Base-by-base conservation (phyloP, 2,113 vertebrate genomes). In the Eleginops maclovinus region DNA sequence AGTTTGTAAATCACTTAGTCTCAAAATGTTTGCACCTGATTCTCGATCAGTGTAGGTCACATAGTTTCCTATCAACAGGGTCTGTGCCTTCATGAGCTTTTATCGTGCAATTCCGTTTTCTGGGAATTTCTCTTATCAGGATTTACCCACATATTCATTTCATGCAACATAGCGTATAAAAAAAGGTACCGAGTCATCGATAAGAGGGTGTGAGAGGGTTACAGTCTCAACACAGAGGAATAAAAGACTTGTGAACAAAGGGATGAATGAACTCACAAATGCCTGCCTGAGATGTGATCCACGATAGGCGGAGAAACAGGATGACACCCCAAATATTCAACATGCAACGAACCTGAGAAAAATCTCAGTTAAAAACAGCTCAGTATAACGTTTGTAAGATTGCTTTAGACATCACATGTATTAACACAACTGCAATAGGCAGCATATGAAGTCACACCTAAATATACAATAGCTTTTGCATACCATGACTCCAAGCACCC, bases 271-370 rank as follows among this genome's bases (percentile, higher is more conserved):
- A 90, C 93, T 93, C 70, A 94, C 93, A 76, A 86, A 91, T 93
- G 59, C 93, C 93, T 1, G 87, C 93, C 80, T 95, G 93, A 55
- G 94, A 93, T 2, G 90, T 92, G 80, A 97, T 94, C 93, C 87
- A 94, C 3, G 94, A 88, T 72, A 96, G 77, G 19, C 86, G 75
- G 21, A 96, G 89, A 40, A 92, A 95, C 36, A 96, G 77, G 77
- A 95, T 93, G 31, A 95, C 88, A 1, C 94, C 94, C 94, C 92
- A 94, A 40, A 94, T 95, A 31, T 93, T 95, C 56, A 95, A 71
- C 94, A 96, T 94, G 66, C 92, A 95, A 15, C 91, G 92, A 31
- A 95, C 72, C 94, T 95, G 54, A 64, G 19, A 54, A 56, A 50
- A 44, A 7, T 21, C 31, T 8, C 5, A 51, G 1, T 28, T 36